A percentile compares a stretch with the other conserved stretches of the same genome.
Conservation (phyloP, 2,113 vertebrate genomes). For the Datnioides undecimradiatus region DNA sequence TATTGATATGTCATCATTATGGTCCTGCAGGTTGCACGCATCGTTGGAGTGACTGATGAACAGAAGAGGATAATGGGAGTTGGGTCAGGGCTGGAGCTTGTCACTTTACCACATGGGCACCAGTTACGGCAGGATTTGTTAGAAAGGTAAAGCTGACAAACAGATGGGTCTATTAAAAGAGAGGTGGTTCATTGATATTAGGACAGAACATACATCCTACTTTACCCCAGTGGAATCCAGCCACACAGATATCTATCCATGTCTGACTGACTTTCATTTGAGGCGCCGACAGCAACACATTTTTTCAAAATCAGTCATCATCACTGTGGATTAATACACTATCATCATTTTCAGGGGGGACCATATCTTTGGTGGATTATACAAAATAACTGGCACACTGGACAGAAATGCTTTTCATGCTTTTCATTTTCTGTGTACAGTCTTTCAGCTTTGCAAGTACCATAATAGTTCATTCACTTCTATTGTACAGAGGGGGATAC, state of each 20-base stretch:
- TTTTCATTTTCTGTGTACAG: background rate
- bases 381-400: background rate
- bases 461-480: background rate
- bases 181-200: background rate
- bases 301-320: background rate
- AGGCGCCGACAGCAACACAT: background rate
- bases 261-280: background rate
- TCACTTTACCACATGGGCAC: slow-evolving; percentile 89
- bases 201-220: background rate
- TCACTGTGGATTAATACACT: background rate
- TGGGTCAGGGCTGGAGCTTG: slow-evolving; percentile 89
- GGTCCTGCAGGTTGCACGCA: slow-evolving; percentile 83
- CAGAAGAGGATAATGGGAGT: slow-evolving; percentile 88
- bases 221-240: background rate
- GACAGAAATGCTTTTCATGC: background rate
- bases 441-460: background rate
- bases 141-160: slow-evolving; percentile 85
- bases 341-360: background rate
- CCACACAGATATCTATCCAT: background rate
- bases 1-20: background rate
- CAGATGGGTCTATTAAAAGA: background rate
- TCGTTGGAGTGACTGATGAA: slow-evolving; percentile 84
- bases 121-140: slow-evolving; percentile 88
- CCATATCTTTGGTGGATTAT: background rate
- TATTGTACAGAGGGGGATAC: background rate